Conservation (phyloP, 1,140 invertebrate genomes). For the Cyrtorhinus lividipennis region DNA sequence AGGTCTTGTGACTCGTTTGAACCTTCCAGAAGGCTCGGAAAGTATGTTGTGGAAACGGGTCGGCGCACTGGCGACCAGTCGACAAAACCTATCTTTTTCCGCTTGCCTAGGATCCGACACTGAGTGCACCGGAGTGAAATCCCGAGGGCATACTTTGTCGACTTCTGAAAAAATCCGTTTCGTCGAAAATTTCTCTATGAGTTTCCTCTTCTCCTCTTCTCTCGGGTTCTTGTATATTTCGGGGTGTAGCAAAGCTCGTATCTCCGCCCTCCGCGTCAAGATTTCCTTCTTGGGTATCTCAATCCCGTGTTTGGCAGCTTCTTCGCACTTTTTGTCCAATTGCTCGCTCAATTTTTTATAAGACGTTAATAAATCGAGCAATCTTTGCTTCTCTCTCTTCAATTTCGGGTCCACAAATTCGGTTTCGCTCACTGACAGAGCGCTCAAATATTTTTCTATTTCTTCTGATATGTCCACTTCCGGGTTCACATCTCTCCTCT, state of each 20-base stretch:
- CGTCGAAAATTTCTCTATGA: constrained; percentile 14
- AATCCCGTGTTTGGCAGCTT: constrained; percentile 4
- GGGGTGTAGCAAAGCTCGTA: constrained; percentile 15
- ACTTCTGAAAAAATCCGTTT: constrained; percentile 6
- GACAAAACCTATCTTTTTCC: constrained; percentile 17
- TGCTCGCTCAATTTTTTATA: constrained; percentile 15
- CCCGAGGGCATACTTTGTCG: neutral
- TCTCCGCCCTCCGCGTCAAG: constrained; percentile 6
- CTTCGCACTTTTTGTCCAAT: constrained; percentile 11
- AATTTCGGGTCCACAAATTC: constrained; percentile 14
- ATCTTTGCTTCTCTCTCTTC: constrained; percentile 9
- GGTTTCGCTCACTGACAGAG: neutral
- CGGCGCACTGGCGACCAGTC: constrained; percentile 12
- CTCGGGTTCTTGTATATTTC: constrained; percentile 16
- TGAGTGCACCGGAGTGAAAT: neutral
- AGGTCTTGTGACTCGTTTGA: constrained; percentile 1
- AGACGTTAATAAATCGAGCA: constrained; percentile 13
- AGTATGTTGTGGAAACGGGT: constrained; percentile 12
- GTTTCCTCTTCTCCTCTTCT: constrained; percentile 16
- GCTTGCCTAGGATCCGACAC: constrained; percentile 4
- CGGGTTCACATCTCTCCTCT: neutral
- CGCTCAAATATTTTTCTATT: constrained; percentile 10
- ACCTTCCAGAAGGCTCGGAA: neutral
- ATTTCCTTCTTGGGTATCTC: neutral
- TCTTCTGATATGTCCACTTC: constrained; percentile 1